Conservation (phyloP, 2,888 invertebrate genomes). For the Dorcus parallelipipedus region DNA sequence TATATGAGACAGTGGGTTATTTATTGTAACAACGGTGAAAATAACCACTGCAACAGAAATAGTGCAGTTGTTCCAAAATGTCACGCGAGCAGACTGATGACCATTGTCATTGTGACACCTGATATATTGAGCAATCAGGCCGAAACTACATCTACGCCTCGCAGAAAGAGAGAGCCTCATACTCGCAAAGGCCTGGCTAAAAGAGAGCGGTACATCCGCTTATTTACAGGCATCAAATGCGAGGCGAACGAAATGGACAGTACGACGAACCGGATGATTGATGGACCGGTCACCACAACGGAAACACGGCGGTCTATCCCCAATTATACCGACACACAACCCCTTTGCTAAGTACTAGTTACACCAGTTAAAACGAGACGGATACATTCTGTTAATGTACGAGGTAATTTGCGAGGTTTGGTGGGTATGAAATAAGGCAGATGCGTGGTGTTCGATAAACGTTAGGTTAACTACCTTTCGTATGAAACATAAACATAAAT, state of each 20-base stretch:
- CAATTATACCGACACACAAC: slow-evolving; percentile 15
- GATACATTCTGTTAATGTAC: neutral
- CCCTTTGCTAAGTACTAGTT: slow-evolving; percentile 16
- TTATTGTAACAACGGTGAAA: slow-evolving; percentile 9
- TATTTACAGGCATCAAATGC: neutral
- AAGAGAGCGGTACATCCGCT: slow-evolving; percentile 1
- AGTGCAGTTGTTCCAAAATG: slow-evolving; percentile 17
- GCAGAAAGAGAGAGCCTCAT: slow-evolving; percentile 5
- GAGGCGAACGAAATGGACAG: neutral
- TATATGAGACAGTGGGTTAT: slow-evolving; percentile 1
- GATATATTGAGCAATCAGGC: slow-evolving; percentile 37
- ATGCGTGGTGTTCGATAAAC: no score
- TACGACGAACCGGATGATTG: slow-evolving; percentile 18
- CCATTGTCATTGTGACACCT: slow-evolving; percentile 41
- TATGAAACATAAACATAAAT: no score
- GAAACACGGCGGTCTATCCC: slow-evolving; percentile 17
- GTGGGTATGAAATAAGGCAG: no score
- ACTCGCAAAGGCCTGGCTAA: neutral
- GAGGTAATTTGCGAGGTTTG: no score
- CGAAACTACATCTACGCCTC: slow-evolving; percentile 20
- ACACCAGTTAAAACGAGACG: slow-evolving; percentile 13
- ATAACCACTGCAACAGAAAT: slow-evolving; percentile 8
- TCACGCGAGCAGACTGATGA: slow-evolving; percentile 34
- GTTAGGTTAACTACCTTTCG: no score
- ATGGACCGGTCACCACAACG: slow-evolving; percentile 23